These are phyloP conservation scores for Zaprionus camerounensis DNA, from an alignment of 1,140 invertebrate genomes.

Conservation along the genomic window DNA sequence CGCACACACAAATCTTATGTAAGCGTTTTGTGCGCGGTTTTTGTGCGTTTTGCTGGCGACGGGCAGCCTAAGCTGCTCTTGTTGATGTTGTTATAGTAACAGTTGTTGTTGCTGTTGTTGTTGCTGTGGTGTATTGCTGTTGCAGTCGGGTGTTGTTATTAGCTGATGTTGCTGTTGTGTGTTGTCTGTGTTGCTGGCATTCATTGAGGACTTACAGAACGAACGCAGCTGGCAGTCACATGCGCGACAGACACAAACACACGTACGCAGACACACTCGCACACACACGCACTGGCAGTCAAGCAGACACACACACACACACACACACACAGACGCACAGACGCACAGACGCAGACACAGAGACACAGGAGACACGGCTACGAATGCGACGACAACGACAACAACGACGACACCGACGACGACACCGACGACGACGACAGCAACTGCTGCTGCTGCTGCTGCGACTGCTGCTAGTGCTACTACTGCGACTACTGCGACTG, in stretches of 20 bases:
- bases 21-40: conserved; percentile 59
- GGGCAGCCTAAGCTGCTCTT: conserved; percentile 6
- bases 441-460: conserved; percentile 13
- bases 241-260: conserved; percentile 35
- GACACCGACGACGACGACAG: conserved; percentile 23
- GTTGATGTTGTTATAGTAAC: conserved; percentile 2
- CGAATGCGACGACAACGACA: conserved; percentile 40
- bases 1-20: conserved; percentile 61
- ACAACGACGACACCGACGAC: conserved; percentile 5
- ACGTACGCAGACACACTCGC: conserved; percentile 22
- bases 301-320: conserved; percentile 10
- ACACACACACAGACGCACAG: conserved; percentile 18
- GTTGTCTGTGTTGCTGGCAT: conserved; percentile 15
- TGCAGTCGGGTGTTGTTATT: conserved; percentile 30
- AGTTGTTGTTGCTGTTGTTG: not conserved
- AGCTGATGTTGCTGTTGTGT: conserved; percentile 17
- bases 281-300: conserved; percentile 4
- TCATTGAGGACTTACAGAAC: conserved; percentile 39
- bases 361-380: conserved; percentile 29
- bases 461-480: conserved; percentile 21
- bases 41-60: conserved; percentile 39
- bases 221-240: conserved; percentile 64
- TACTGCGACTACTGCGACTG: conserved; percentile 14
- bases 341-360: conserved; percentile 20
- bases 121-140: not conserved